Percentiles rank a stretch among this genome's conserved stretches.
Evolutionary conservation across 2,113 vertebrate genomes (phyloP).

Genomic region (Orycteropus afer): DNA sequence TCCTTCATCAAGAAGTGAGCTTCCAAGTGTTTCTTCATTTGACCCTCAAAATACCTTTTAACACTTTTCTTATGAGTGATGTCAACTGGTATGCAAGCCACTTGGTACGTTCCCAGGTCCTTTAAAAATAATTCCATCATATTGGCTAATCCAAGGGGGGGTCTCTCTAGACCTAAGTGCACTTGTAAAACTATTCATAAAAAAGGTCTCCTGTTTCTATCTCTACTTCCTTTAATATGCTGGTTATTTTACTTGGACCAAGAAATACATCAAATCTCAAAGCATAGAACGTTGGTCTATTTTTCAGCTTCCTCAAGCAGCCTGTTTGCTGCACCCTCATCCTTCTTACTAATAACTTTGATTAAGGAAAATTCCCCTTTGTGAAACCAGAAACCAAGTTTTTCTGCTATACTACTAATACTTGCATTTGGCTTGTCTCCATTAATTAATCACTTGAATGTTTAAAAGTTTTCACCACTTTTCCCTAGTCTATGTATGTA

Average conservation of each 20-base stretch:
- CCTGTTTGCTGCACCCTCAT: conserved; percentile 34
- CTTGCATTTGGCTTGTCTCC: conserved; percentile 47
- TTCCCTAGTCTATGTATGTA: background rate
- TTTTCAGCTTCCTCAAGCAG: conserved; percentile 69
- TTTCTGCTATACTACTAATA: conserved; percentile 22
- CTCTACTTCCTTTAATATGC: conserved; percentile 78
- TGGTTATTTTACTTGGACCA: conserved; percentile 81
- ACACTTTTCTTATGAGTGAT: conserved; percentile 67
- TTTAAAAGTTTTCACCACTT: conserved; percentile 52
- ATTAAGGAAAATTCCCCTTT: conserved; percentile 65
- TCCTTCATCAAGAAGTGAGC: conserved; percentile 44
- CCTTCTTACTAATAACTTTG: conserved; percentile 49
- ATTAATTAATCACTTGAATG: conserved; percentile 7
- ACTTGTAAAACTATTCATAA: conserved; percentile 81
- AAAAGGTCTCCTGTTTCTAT: conserved; percentile 78
- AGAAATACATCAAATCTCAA: conserved; percentile 66
- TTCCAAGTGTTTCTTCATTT: conserved; percentile 77
- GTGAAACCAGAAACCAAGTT: conserved; percentile 64
- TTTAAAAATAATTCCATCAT: conserved; percentile 76
- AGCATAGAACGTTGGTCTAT: conserved; percentile 56
- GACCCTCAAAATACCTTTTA: conserved; percentile 68
- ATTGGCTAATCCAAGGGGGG: conserved; percentile 66
- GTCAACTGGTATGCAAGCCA: conserved; percentile 36
- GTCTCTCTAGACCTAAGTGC: conserved; percentile 75
- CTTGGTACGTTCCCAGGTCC: conserved; percentile 64